Conservation (phyloP, 2,113 vertebrate species). For the Hippocampus barbouri region DNA sequence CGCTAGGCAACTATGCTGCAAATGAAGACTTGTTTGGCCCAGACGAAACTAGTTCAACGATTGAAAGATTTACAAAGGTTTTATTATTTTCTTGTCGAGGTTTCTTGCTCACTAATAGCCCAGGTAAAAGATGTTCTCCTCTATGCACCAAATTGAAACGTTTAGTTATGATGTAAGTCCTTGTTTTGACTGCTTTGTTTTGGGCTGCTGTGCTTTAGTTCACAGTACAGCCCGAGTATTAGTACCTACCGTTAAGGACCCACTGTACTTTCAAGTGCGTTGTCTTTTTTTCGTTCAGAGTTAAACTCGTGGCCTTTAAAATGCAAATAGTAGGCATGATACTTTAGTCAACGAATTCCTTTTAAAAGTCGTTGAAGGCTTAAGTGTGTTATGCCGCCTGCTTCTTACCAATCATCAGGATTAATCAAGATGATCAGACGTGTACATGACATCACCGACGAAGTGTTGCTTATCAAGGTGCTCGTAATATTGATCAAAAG, state of each 20-base stretch:
- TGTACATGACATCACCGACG: background rate
- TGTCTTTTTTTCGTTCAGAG: background rate
- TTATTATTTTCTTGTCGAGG: background rate
- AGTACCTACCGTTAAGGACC: background rate
- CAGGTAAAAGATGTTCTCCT: background rate
- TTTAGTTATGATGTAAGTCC: background rate
- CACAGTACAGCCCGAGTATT: too few relatives aligned
- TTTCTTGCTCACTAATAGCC: background rate
- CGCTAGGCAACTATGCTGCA: slow-evolving; percentile 1
- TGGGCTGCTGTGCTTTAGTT: too few relatives aligned
- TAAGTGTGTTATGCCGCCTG: background rate
- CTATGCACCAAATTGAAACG: too few relatives aligned
- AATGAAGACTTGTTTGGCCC: background rate
- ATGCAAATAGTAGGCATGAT: background rate
- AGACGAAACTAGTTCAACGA: background rate
- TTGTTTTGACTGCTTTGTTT: background rate
- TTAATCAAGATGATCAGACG: background rate
- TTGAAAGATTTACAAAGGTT: background rate
- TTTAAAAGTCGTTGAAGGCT: background rate
- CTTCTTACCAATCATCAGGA: background rate
- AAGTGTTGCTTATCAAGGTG: background rate
- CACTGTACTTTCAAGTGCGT: background rate
- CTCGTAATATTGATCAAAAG: background rate
- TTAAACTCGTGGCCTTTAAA: background rate
- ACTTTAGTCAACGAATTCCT: background rate